Conservation (phyloP, 2,888 invertebrate species). For the Venustoraphidia nigricollis region DNA sequence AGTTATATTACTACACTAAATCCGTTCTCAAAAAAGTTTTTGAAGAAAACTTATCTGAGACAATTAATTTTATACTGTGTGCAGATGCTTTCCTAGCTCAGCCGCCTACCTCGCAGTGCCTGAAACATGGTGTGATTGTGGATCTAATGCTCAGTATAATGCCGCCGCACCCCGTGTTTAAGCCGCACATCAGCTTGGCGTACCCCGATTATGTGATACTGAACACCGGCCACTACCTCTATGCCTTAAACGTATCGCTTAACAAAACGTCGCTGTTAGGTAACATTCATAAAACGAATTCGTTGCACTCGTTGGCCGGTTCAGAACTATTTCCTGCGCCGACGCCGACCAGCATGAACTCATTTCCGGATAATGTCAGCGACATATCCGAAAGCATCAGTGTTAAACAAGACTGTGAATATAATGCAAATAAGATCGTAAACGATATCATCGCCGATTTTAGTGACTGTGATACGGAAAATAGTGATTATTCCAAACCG, state of each 20-base stretch:
- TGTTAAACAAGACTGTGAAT: constrained; percentile 18
- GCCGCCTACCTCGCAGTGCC: constrained; percentile 32
- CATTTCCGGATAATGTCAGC: constrained; percentile 22
- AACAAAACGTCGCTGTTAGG: constrained; percentile 17
- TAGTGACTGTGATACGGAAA: constrained; percentile 28
- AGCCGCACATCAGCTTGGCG: constrained; percentile 25
- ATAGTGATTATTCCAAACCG: constrained; percentile 27
- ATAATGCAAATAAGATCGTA: constrained; percentile 19
- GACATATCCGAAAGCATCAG: constrained; percentile 26
- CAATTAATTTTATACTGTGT: too few relatives aligned
- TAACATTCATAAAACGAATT: background rate
- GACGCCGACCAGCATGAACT: constrained; percentile 11
- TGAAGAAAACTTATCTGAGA: too few relatives aligned
- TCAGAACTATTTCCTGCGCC: constrained; percentile 1
- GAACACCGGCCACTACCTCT: constrained; percentile 28
- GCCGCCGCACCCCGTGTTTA: constrained; percentile 54
- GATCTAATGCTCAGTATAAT: constrained; percentile 85
- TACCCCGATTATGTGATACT: constrained; percentile 28
- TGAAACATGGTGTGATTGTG: constrained; percentile 79
- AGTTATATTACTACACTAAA: too few relatives aligned
- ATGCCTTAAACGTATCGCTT: constrained; percentile 25
- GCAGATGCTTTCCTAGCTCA: background rate
- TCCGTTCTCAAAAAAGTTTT: too few relatives aligned
- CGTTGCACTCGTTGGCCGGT: background rate
- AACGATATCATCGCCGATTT: constrained; percentile 29